These are phyloP conservation scores for Scelioninae gen. 1 DNA, from an alignment of 2,888 invertebrate species.

Conservation along the genomic window DNA sequence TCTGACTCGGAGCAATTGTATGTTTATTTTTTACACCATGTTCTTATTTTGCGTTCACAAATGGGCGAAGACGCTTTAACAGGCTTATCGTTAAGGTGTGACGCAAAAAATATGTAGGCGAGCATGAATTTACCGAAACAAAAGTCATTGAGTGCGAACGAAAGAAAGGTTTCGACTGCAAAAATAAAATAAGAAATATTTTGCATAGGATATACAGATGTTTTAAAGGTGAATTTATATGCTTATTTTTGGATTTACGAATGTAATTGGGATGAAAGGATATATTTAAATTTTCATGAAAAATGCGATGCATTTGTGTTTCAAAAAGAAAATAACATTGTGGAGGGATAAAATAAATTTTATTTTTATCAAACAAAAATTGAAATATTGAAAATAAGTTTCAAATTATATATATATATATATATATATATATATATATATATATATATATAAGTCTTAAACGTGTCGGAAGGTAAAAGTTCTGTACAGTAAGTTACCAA, in stretches of 20 bases:
- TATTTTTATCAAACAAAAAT: no score
- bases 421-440: no score
- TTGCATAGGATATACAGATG: neutral
- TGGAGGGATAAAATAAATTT: no score
- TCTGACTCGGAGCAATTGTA: conserved; percentile 48
- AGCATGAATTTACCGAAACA: conserved; percentile 46
- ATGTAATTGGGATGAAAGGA: no score
- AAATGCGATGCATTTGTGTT: no score
- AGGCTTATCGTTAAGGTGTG: conserved; percentile 39
- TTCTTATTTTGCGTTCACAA: conserved; percentile 43
- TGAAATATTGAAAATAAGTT: no score
- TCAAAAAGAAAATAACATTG: no score
- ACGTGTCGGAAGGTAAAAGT: no score
- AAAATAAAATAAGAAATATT: conserved; percentile 2
- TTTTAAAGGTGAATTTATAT: neutral
- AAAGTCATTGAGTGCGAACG: conserved; percentile 39
- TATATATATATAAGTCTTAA: no score
- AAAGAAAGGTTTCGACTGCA: neutral
- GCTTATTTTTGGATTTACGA: neutral
- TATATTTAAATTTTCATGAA: no score
- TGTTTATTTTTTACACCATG: conserved; percentile 35
- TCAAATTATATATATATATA: no score
- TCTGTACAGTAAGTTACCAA: no score
- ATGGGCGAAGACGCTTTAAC: conserved; percentile 27
- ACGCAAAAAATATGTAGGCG: conserved; percentile 36